A percentile compares a stretch with the other conserved stretches of the same genome.
These are phyloP conservation scores for Xiphophorus birchmanni DNA, from an alignment of 2,797 vertebrate species.

Conservation along the genomic window DNA sequence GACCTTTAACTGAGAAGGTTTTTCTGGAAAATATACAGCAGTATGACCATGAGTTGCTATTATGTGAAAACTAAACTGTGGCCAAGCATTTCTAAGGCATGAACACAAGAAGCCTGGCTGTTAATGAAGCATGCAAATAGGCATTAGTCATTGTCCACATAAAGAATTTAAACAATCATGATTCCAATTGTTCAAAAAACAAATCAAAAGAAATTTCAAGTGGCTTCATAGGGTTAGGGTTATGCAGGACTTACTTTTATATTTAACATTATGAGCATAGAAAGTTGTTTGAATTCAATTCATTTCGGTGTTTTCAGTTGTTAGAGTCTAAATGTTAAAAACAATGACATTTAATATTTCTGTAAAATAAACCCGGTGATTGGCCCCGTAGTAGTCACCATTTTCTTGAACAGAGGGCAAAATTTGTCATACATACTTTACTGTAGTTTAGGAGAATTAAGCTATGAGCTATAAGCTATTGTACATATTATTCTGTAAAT, in stretches of 20 bases:
- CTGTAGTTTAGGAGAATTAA: not conserved
- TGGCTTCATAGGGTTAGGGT: not conserved
- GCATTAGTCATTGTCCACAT: not conserved
- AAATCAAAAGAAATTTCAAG: not conserved
- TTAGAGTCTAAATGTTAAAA: not conserved
- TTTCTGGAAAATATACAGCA: not conserved
- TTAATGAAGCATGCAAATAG: not conserved
- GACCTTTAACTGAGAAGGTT: slow-evolving; percentile 3
- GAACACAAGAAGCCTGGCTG: not conserved
- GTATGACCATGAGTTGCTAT: not conserved
- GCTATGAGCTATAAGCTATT: not conserved
- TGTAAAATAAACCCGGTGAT: not conserved
- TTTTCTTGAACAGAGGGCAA: not conserved
- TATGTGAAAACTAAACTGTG: not conserved
- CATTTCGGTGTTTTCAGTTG: not conserved
- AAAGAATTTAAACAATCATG: not conserved
- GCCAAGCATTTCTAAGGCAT: not conserved
- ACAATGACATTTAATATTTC: not conserved
- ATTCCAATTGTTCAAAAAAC: not conserved
- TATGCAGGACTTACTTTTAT: not conserved
- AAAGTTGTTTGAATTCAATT: not conserved
- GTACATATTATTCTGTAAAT: not conserved
- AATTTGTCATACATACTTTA: not conserved
- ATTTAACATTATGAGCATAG: not conserved
- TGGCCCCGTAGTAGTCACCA: no score